Conservation (phyloP, 2,113 vertebrate genomes). For the Pedetes capensis region DNA sequence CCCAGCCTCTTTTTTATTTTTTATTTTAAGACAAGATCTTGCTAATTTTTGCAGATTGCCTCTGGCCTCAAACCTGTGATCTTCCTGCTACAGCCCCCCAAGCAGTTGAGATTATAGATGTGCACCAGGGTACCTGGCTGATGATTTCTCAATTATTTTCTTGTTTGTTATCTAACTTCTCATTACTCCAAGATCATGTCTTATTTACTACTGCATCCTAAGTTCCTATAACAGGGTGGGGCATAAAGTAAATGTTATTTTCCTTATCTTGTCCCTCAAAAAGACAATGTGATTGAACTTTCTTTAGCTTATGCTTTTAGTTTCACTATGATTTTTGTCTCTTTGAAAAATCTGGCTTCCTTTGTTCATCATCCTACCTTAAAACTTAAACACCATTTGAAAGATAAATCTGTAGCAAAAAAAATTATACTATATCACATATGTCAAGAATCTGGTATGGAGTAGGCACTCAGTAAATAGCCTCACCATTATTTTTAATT, state of each 20-base stretch:
- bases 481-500: background rate
- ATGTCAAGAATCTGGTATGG: background rate
- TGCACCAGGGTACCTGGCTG: too few species aligned
- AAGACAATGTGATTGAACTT: background rate
- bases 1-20: background rate
- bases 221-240: background rate
- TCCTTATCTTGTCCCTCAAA: background rate
- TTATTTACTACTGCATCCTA: background rate
- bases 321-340: conserved; percentile 51
- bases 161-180: background rate
- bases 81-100: too few species aligned
- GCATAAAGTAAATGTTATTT: background rate
- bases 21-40: too few species aligned
- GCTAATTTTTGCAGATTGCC: too few species aligned
- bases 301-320: conserved; percentile 38
- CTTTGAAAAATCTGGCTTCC: conserved; percentile 51
- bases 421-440: background rate
- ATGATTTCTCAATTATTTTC: too few species aligned
- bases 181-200: background rate
- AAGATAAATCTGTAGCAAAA: background rate
- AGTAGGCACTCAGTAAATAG: background rate
- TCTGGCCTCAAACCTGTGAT: too few species aligned
- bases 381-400: conserved; percentile 20
- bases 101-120: too few species aligned
- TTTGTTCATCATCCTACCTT: conserved; percentile 31